Conservation (phyloP, 2,113 vertebrate species). For the rat (Rattus norvegicus) region GRCr8 NC_086029.1:56161001-56161500, state of each 20-base stretch:
- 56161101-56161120: not conserved
- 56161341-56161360: not conserved
- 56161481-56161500: not conserved
- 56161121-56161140: not conserved
- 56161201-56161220: not conserved
- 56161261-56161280: not conserved
- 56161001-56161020: no score
- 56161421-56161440: not conserved
- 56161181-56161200: not conserved
- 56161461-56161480: not conserved
- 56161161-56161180: not conserved
- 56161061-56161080: not conserved
- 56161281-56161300: not conserved
- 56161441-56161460: not conserved
- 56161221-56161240: not conserved
- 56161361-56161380: not conserved
- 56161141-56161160: not conserved
- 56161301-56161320: not conserved
- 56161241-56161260: not conserved
- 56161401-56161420: not conserved
- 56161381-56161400: not conserved
- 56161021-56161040: not conserved
- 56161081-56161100: not conserved
- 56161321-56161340: not conserved
- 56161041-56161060: slow-evolving; percentile 24